Base-by-base conservation (phyloP, 1,140 invertebrate genomes). In the Pseudomyrmex gracilis region DNA sequence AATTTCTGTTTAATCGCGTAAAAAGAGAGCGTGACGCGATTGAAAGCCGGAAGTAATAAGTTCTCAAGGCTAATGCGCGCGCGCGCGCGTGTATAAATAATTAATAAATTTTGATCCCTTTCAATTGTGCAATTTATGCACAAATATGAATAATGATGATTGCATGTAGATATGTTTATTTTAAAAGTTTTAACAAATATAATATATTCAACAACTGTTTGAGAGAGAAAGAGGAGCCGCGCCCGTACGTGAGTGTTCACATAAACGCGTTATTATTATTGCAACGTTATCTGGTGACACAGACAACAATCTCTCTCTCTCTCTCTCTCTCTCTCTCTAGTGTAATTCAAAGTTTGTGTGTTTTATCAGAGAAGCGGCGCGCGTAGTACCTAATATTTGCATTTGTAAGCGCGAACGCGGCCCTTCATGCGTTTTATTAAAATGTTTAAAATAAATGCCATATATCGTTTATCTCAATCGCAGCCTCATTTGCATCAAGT, bases 381-480 rank as follows among this genome's bases (percentile, higher is more conserved):
- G 34, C 34, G 34, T 34, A 4, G 34, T 34, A 17, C 34, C 10
- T 57, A 57, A 58, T 43, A 17, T 76, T 49, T 55, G 74, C 9
- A 43, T 20, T 45, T 49, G 43, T 47, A 57, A 43, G 34, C 58
- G 47, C 43, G 34, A 43, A 45, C 22, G 49, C 9, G 55, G 47
- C 13, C 58, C 49, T 20, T 20, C n/a, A n/a, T 80, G 58, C 34
- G 58, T 78, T 80, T 80, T 70, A 49, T 58, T 60, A 49, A 60
- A 71, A 80, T 60, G 71, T 71, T 80, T 58, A 15, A 80, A 80
- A 78, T 57, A 70, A 58, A 78, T 24, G 47, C n/a, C 12, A 7
- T 0, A 34, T 34, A 58, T 71, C 55, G 51, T 80, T 71, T 58
- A 20, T 51, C 67, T 58, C 76, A 47, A 49, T 17, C 22, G 10